These are phyloP conservation scores for Platypus cylindrus DNA, from an alignment of 2,888 invertebrate species.

Conservation along the genomic window DNA sequence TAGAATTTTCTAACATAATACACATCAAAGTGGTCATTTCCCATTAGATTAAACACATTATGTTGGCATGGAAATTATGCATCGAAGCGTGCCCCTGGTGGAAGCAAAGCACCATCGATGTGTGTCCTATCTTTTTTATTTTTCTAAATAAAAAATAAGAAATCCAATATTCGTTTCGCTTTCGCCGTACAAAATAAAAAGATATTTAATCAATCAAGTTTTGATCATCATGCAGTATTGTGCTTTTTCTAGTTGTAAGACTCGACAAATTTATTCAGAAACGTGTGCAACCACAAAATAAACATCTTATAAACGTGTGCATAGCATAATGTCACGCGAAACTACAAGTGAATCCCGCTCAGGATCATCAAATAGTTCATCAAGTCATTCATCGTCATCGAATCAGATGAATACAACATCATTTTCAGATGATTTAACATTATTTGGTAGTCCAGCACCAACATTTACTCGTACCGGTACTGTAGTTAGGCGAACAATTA, in stretches of 20 bases:
- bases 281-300: too few relatives aligned
- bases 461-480: conserved; percentile 29
- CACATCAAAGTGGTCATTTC: too few relatives aligned
- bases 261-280: too few relatives aligned
- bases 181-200: too few relatives aligned
- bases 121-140: neutral
- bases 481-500: conserved; percentile 29
- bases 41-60: conserved; percentile 11
- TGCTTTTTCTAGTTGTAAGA: too few relatives aligned
- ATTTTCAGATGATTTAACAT: conserved; percentile 24
- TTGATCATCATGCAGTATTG: too few relatives aligned
- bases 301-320: neutral
- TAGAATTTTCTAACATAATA: too few relatives aligned
- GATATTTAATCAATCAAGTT: too few relatives aligned
- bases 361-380: conserved; percentile 27
- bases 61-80: conserved; percentile 14
- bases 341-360: conserved; percentile 26
- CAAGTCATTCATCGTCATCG: conserved; percentile 25
- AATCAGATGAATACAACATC: conserved; percentile 23
- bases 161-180: too few relatives aligned
- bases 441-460: conserved; percentile 27
- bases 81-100: conserved; percentile 6
- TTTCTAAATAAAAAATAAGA: neutral
- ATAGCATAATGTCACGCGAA: conserved; percentile 17
- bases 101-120: neutral